A percentile compares a stretch with the other conserved stretches of the same genome.
Evolutionary conservation across 2,888 invertebrate genomes (phyloP).

Genomic region (Drosophila borborema): DNA sequence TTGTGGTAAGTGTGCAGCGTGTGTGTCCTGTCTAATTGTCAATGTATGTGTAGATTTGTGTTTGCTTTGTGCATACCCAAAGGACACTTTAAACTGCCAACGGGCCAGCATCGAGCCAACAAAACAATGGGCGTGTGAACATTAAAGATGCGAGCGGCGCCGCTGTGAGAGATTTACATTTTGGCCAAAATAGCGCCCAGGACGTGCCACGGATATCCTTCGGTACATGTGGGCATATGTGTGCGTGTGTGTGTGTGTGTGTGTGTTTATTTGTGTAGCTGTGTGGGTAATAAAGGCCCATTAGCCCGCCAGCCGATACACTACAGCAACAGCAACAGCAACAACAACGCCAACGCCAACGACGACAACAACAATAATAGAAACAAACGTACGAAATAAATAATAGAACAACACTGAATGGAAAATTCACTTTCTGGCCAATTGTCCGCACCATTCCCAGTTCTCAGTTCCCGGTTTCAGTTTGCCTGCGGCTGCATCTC

Average conservation of each 20-base stretch:
- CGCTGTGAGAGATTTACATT: conserved; percentile 64
- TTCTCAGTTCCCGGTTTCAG: conserved; percentile 11
- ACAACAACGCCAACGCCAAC: background rate
- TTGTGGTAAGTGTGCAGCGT: conserved; percentile 15
- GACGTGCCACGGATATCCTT: conserved; percentile 31
- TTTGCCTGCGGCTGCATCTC: conserved; percentile 58
- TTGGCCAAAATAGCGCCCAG: conserved; percentile 35
- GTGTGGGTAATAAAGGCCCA: conserved; percentile 56
- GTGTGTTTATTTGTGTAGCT: conserved; percentile 12
- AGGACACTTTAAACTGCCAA: conserved; percentile 75
- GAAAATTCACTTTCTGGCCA: conserved; percentile 67
- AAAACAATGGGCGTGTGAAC: conserved; percentile 40
- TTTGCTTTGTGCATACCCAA: conserved; percentile 57
- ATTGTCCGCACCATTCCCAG: conserved; percentile 33
- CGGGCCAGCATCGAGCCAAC: conserved; percentile 23
- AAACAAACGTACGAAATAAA: conserved; percentile 63
- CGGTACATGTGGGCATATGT: conserved; percentile 5
- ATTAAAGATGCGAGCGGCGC: conserved; percentile 65
- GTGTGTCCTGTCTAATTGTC: conserved; percentile 61
- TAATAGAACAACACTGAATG: conserved; percentile 75
- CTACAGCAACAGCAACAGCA: conserved; percentile 22
- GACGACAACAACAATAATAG: conserved; percentile 28
- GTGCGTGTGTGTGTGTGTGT: conserved; percentile 5
- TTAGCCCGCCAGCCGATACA: conserved; percentile 55
- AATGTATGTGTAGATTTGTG: conserved; percentile 43